A percentile compares a stretch with the other conserved stretches of the same genome.
Conservation (phyloP, 2,888 invertebrate species). For the Pandemis corylana region DNA sequence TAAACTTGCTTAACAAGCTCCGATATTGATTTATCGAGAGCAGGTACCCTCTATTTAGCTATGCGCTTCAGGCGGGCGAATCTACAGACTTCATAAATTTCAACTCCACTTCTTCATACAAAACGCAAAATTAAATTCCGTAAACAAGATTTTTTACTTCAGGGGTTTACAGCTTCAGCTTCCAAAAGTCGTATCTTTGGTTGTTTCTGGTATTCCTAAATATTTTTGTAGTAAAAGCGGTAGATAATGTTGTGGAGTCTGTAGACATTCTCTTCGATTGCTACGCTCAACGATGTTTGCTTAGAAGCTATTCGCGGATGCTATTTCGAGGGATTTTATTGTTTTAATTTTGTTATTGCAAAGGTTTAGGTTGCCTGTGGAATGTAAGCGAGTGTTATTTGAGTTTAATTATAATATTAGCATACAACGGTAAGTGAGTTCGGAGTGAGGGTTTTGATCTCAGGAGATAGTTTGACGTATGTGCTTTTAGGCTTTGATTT, state of each 20-base stretch:
- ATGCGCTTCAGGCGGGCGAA: constrained; percentile 31
- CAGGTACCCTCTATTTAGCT: constrained; percentile 62
- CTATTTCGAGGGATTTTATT: constrained; percentile 34
- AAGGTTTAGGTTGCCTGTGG: constrained; percentile 10
- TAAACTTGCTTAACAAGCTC: constrained; percentile 75
- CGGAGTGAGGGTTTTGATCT: not conserved
- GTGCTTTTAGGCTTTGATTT: not conserved
- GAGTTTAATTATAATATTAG: constrained; percentile 3
- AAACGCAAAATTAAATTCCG: not conserved
- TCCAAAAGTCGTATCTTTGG: not conserved
- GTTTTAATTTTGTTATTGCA: constrained; percentile 37
- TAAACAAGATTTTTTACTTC: not conserved
- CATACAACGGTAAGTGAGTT: not conserved
- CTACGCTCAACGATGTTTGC: constrained; percentile 29
- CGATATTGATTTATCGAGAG: constrained; percentile 75
- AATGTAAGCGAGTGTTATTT: constrained; percentile 12
- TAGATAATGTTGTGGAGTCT: not conserved
- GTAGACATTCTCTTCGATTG: constrained; percentile 27
- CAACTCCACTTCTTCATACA: not conserved
- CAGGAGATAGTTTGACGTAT: not conserved
- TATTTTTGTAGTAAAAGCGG: not conserved
- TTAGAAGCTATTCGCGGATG: constrained; percentile 33
- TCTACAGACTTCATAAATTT: constrained; percentile 10
- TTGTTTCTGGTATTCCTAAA: not conserved
- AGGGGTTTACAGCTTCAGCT: not conserved